Conservation (phyloP, 2,888 invertebrate species). For the Molanna angustata region DNA sequence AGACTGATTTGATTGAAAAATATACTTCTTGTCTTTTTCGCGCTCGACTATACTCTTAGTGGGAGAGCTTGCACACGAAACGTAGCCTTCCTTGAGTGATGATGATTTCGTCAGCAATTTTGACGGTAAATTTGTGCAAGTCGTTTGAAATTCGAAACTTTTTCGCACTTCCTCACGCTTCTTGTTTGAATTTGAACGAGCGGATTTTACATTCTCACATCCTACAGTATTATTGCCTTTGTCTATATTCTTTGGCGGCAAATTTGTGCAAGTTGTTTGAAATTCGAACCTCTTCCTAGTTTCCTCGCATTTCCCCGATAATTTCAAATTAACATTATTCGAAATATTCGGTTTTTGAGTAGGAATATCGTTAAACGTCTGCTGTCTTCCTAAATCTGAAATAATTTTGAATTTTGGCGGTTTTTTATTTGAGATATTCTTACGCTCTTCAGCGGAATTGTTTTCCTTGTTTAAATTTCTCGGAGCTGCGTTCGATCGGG, state of each 20-base stretch:
- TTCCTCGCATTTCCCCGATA: constrained; percentile 14
- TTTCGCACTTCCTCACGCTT: constrained; percentile 15
- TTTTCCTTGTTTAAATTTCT: constrained; percentile 13
- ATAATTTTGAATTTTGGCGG: constrained; percentile 12
- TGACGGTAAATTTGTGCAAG: constrained; percentile 11
- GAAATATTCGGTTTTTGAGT: not conserved
- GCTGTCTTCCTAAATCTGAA: constrained; percentile 9
- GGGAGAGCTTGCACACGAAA: not conserved
- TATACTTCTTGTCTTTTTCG: constrained; percentile 10
- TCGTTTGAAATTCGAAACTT: constrained; percentile 16
- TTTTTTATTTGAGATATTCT: constrained; percentile 2
- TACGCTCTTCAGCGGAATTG: not conserved
- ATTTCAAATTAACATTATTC: too few species aligned
- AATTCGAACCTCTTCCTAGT: constrained; percentile 21
- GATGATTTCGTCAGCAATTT: constrained; percentile 14
- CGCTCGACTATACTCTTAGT: not conserved
- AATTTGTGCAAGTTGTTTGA: constrained; percentile 26
- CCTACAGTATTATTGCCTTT: constrained; percentile 7
- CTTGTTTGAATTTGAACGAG: constrained; percentile 9
- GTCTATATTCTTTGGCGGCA: constrained; percentile 16
- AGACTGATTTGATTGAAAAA: not conserved
- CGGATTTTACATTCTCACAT: constrained; percentile 7
- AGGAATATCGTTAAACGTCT: not conserved
- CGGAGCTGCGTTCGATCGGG: constrained; percentile 12
- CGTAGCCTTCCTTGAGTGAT: not conserved